Percentiles rank a stretch among this genome's conserved stretches.
Conservation (phyloP, 1,140 invertebrate species). For the Oscheius sp. region DNA sequence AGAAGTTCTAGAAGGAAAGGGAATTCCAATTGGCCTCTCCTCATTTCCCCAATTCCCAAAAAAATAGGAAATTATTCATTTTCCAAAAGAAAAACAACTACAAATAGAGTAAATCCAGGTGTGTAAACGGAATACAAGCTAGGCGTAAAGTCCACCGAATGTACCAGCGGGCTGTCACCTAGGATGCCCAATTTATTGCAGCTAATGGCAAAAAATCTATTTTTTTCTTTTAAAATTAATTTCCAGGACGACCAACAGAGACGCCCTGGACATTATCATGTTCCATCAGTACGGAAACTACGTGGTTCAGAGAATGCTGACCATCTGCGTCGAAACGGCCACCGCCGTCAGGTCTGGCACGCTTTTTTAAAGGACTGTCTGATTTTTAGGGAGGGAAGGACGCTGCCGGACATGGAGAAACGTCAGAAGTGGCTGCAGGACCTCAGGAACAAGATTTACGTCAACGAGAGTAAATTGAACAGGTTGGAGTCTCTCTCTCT, state of each 20-base stretch:
- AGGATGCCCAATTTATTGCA: conserved; percentile 18
- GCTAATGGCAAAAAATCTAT: neutral
- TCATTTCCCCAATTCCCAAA: too few species aligned
- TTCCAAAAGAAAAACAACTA: too few species aligned
- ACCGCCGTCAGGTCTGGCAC: neutral
- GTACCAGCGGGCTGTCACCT: conserved; percentile 37
- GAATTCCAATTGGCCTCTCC: too few species aligned
- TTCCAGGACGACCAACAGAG: conserved; percentile 17
- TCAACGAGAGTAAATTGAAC: neutral
- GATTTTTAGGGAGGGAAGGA: too few species aligned
- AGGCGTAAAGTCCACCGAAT: too few species aligned
- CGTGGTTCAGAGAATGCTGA: conserved; percentile 49
- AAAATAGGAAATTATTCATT: too few species aligned
- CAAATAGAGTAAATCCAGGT: too few species aligned
- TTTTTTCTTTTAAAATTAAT: conserved; percentile 10
- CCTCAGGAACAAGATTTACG: neutral
- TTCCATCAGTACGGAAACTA: conserved; percentile 55
- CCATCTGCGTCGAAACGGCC: conserved; percentile 6
- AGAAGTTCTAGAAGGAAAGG: too few species aligned
- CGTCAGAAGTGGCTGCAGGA: neutral
- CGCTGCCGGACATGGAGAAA: neutral
- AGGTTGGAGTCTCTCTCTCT: too few species aligned
- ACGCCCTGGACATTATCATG: conserved; percentile 46
- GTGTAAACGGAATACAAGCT: too few species aligned
- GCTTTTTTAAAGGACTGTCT: neutral